phyloP scores from a whole-genome alignment of 1,140 invertebrate genomes.

The Melitaea cinxia region DNA sequence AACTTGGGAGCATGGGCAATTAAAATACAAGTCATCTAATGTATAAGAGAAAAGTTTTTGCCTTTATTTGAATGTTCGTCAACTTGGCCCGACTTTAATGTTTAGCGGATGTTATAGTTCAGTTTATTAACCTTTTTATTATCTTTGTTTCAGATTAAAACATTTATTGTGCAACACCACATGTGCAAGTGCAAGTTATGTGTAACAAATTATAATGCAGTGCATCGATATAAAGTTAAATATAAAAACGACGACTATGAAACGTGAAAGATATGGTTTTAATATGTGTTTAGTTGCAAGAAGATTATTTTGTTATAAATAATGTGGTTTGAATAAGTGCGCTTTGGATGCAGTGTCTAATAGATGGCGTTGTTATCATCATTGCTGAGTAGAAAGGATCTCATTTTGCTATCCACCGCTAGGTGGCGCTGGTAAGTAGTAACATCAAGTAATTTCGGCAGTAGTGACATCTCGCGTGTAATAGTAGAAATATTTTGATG shows the following conservation, averaged over 20 bases:
- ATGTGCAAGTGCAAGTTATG: slow-evolving; percentile 62
- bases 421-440: slow-evolving; percentile 67
- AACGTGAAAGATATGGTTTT: slow-evolving; percentile 50
- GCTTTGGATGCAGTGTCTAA: slow-evolving; percentile 77
- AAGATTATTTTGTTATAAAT: slow-evolving; percentile 27
- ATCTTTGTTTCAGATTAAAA: slow-evolving; percentile 68
- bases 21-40: too few relatives aligned
- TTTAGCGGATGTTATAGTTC: neutral
- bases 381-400: slow-evolving; percentile 54
- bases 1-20: too few relatives aligned
- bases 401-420: slow-evolving; percentile 52
- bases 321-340: slow-evolving; percentile 61
- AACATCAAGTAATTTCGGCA: slow-evolving; percentile 16
- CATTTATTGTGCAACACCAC: slow-evolving; percentile 61
- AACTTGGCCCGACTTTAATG: too few relatives aligned
- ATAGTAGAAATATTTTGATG: slow-evolving; percentile 34
- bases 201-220: slow-evolving; percentile 51
- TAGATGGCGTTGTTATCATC: slow-evolving; percentile 68
- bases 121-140: slow-evolving; percentile 22
- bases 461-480: slow-evolving; percentile 49
- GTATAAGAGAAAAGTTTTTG: too few relatives aligned
- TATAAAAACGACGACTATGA: slow-evolving; percentile 51
- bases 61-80: too few relatives aligned
- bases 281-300: slow-evolving; percentile 43
- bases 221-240: slow-evolving; percentile 45